These are phyloP conservation scores for Bimastos eiseni DNA, from an alignment of 2,888 invertebrate species.

Conservation along the genomic window DNA sequence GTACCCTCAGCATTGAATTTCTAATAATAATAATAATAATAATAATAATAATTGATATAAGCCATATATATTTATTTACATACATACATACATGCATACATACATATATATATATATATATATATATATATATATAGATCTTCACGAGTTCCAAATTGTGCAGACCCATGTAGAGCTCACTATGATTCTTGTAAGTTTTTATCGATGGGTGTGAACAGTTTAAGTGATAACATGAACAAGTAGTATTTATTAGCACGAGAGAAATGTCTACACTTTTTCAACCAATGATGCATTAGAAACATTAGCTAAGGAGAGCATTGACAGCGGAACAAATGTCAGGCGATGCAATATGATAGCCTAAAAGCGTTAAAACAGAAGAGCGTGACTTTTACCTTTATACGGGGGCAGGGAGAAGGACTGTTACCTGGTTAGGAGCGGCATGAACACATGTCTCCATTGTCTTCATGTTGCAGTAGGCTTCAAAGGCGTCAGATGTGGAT, in stretches of 20 bases:
- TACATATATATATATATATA: too few relatives aligned
- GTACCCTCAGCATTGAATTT: too few relatives aligned
- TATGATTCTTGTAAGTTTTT: too few relatives aligned
- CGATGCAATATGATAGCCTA: not conserved
- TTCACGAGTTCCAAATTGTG: too few relatives aligned
- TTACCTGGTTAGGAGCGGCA: slow-evolving; percentile 71
- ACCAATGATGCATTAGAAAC: not conserved
- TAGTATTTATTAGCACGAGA: not conserved
- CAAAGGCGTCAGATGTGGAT: slow-evolving; percentile 78
- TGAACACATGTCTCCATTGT: slow-evolving; percentile 77
- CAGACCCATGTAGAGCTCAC: too few relatives aligned
- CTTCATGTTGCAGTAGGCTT: slow-evolving; percentile 80
- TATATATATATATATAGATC: too few relatives aligned
- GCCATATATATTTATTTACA: too few relatives aligned
- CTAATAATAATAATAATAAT: too few relatives aligned
- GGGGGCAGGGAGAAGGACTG: not conserved
- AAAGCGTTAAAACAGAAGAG: too few relatives aligned
- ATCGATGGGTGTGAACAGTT: too few relatives aligned
- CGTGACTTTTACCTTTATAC: not conserved
- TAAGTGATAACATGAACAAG: not conserved
- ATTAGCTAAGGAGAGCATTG: not conserved
- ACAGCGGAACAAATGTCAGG: not conserved
- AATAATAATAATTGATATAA: too few relatives aligned
- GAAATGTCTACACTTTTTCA: not conserved
- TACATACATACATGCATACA: too few relatives aligned